These are phyloP conservation scores for Spilogale gracilis DNA, from an alignment of 2,113 vertebrate genomes.

Conservation along the genomic window DNA sequence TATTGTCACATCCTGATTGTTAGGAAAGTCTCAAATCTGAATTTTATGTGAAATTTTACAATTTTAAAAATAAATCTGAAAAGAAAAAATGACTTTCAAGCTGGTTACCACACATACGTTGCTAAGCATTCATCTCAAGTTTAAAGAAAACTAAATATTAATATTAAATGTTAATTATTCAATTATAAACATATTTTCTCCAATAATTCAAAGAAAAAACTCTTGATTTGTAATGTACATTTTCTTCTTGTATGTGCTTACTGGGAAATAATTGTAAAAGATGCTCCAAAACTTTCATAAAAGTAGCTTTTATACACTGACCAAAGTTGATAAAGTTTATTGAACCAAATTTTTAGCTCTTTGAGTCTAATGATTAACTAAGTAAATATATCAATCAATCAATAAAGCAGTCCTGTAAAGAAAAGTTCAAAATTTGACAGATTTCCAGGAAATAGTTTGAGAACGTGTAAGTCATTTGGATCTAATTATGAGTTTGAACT, in stretches of 20 bases:
- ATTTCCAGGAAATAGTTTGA: not conserved
- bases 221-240: not conserved
- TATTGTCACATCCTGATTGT: not conserved
- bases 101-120: not conserved
- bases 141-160: not conserved
- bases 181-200: not conserved
- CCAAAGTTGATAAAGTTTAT: not conserved
- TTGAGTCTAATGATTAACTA: not conserved
- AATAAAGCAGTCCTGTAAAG: not conserved
- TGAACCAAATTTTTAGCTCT: not conserved
- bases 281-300: not conserved
- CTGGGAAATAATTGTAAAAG: not conserved
- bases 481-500: not conserved
- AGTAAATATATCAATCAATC: not conserved
- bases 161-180: not conserved
- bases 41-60: not conserved
- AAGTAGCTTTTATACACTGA: not conserved
- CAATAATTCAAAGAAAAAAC: not conserved
- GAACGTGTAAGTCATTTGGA: not conserved
- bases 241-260: not conserved
- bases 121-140: not conserved
- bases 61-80: not conserved
- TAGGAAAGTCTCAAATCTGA: not conserved
- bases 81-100: not conserved
- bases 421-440: not conserved